These are phyloP conservation scores for Antheraea mylitta DNA, from an alignment of 1,140 invertebrate species.

Conservation along the genomic window DNA sequence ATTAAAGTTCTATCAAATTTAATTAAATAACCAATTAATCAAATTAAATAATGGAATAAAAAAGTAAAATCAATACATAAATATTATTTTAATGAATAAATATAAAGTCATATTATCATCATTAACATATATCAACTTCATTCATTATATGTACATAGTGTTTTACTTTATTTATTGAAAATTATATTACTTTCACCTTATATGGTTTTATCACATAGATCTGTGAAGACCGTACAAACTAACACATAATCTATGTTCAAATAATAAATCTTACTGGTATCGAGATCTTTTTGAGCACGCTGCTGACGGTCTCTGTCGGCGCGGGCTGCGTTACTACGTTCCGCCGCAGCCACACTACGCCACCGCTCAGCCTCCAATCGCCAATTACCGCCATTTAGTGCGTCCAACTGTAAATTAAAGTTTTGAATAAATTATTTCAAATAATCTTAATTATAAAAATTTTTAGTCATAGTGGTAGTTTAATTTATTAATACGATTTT, in stretches of 20 bases:
- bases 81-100: no score
- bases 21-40: no score
- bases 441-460: no score
- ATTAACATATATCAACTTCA: no score
- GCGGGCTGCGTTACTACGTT: slow-evolving; percentile 63
- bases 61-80: no score
- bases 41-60: no score
- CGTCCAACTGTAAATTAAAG: slow-evolving; percentile 62
- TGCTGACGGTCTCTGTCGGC: slow-evolving; percentile 66
- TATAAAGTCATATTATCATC: no score
- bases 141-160: background rate
- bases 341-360: slow-evolving; percentile 65
- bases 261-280: slow-evolving; percentile 58
- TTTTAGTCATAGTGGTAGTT: no score
- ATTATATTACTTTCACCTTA: background rate
- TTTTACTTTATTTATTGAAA: no score
- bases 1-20: no score
- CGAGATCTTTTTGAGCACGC: slow-evolving; percentile 70
- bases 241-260: background rate
- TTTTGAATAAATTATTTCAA: no score
- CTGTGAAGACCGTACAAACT: background rate
- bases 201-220: background rate
- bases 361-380: slow-evolving; percentile 65
- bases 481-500: no score
- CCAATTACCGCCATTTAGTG: slow-evolving; percentile 70